Base-by-base conservation (phyloP, 35 echinoderm and acorn worm species). In the Strongylocentrotus purpuratus region DNA sequence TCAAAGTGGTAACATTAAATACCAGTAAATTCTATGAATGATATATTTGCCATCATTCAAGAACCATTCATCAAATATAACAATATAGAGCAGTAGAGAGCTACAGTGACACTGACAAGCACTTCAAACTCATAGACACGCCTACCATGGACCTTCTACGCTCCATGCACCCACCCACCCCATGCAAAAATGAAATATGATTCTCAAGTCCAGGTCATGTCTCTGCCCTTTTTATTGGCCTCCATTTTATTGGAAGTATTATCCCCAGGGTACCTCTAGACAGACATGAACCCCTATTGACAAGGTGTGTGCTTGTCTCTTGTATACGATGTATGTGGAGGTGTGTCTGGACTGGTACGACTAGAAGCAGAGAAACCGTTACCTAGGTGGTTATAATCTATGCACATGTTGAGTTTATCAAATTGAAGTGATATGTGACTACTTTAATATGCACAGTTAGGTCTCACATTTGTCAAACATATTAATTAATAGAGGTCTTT, bases 201-300 rank as follows among this genome's bases (percentile, higher is more conserved):
- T 78, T 78, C 65, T 78, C 20, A n/a, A 78, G 65, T 22, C 65
- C 65, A 78, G 65, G 65, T 78, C 65, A n/a, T n/a, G 50, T n/a
- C 65, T 78, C 6, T 78, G 65, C 65, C 22, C 18, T 28, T 78
- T 78, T 78, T 78, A 78, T 78, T 78, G 65, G 65, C 65, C 65
- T 78, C 65, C 65, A 78, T 78, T 78, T 78, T 78, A 78, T 78
- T 78, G 65, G 65, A 78, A 78, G 65, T 78, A 18, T 78, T 78
- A 28, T 78, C 65, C 61, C 65, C 65, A 78, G 65, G 65, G 65
- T 22, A 78, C 65, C 28, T 7, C 65, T 78, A 78, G 65, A 78
- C 65, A 78, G 65, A 78, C 65, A 25, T 78, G 65, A n/a, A 78
- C 65, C 20, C 25, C 28, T 78, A 78, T 78, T 78, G 65, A 5